A percentile compares a stretch with the other conserved stretches of the same genome.
Evolutionary conservation across 2,888 invertebrate genomes (phyloP).

Genomic region (Pollenia amentaria): DNA sequence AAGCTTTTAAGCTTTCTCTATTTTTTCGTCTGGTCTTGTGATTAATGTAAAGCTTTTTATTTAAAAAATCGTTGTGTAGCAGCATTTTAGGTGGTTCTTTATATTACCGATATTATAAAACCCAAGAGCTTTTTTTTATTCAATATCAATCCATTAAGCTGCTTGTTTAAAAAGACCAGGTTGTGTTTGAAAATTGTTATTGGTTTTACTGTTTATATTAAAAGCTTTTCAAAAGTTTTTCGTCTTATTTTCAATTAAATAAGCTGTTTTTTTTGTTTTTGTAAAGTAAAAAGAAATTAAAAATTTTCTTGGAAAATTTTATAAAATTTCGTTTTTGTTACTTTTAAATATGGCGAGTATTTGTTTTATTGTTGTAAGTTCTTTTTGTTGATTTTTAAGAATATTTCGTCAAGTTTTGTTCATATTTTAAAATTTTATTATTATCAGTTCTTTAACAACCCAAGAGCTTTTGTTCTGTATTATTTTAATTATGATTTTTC

Average conservation of each 20-base stretch:
- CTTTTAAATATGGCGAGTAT: slow-evolving; percentile 81
- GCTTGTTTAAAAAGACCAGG: not conserved
- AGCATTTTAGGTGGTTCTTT: slow-evolving; percentile 70
- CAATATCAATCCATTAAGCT: slow-evolving; percentile 56
- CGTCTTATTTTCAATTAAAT: not conserved
- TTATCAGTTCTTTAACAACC: slow-evolving; percentile 74
- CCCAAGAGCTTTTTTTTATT: slow-evolving; percentile 4
- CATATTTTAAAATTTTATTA: slow-evolving; percentile 48
- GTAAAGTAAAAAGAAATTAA: not conserved
- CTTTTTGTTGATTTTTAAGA: slow-evolving; percentile 55
- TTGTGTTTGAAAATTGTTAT: not conserved
- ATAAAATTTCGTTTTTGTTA: slow-evolving; percentile 33
- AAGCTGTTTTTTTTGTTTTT: not conserved
- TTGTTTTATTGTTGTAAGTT: slow-evolving; percentile 78
- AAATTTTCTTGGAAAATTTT: slow-evolving; percentile 56
- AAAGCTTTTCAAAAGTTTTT: slow-evolving; percentile 62
- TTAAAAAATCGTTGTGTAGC: slow-evolving; percentile 70
- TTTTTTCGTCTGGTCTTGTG: slow-evolving; percentile 67
- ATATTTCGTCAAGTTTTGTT: slow-evolving; percentile 48
- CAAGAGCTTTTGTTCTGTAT: slow-evolving; percentile 68
- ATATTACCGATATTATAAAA: slow-evolving; percentile 26
- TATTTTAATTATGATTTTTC: slow-evolving; percentile 31
- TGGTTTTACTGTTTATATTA: not conserved
- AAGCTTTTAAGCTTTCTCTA: slow-evolving; percentile 34
- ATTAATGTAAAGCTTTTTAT: slow-evolving; percentile 70